Base-by-base conservation (phyloP, 2,888 invertebrate species). In the Uropetala carovei region DNA sequence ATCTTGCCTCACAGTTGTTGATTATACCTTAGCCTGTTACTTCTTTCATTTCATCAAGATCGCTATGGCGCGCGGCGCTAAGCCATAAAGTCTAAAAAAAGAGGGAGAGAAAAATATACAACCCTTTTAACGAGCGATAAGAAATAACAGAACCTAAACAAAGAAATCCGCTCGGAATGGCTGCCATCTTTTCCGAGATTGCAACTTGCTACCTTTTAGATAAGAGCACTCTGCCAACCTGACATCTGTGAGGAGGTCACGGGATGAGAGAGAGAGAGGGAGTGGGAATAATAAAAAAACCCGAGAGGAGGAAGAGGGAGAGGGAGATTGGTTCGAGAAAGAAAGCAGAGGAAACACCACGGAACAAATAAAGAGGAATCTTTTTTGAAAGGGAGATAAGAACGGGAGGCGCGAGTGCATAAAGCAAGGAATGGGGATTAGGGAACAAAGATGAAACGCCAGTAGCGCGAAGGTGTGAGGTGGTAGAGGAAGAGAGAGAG, bases 181-280 rank as follows among this genome's bases (percentile, higher is more conserved):
- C 27, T 75, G 27, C 75, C 75, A 27, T 75, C 75, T 75, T 68
- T 68, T 22, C 68, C 68, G 75, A 75, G 75, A 75, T 75, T 75
- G 75, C 75, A 75, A 75, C 75, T 75, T 18, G 18, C 68, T n/a
- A 68, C 68, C 75, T 75, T 75, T 75, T 27, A 75, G 75, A 75
- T 75, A 75, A 75, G 75, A 75, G 75, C 75, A 75, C 27, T 75
- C 75, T 75, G 22, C 75, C 75, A 11, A 27, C 75, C 22, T 75
- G 75, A 75, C 75, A 75, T 75, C 22, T 75, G 43, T 43, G 43
- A 43, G 43, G 43, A 43, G 43, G 43, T 43, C 43, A 43, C 5
- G 43, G 43, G 22, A 27, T 27, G 75, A 11, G 68, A 68, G 64
- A 64, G n/a, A 64, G 27, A 3, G 43, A 10, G 75, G 22, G 75